Conservation (phyloP, 2,888 invertebrate genomes). For the Xestia c-nigrum region DNA sequence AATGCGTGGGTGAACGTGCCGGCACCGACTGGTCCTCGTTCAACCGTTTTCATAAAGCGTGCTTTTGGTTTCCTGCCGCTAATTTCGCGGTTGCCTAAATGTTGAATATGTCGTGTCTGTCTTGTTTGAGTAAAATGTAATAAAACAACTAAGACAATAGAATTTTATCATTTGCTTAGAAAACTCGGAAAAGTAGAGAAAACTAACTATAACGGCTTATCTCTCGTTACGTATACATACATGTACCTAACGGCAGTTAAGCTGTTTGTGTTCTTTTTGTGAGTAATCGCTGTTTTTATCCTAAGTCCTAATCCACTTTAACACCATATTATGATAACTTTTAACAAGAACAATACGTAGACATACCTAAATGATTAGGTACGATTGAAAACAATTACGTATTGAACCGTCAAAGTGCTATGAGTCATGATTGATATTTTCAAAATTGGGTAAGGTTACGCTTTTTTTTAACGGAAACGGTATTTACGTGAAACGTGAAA, state of each 20-base stretch:
- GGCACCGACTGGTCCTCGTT: slow-evolving; percentile 38
- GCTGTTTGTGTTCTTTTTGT: neutral
- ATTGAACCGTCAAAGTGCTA: no score
- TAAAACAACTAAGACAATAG: neutral
- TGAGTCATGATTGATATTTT: neutral
- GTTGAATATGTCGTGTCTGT: neutral
- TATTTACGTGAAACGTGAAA: neutral
- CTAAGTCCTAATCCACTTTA: slow-evolving; percentile 19
- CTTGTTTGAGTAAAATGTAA: neutral
- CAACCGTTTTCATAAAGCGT: slow-evolving; percentile 45
- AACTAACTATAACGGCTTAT: no score
- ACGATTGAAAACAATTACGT: neutral
- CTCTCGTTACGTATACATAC: no score
- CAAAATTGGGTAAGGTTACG: neutral
- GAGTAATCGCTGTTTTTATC: slow-evolving; percentile 4
- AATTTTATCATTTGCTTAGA: no score
- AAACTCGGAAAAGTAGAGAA: no score
- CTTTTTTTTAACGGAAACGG: neutral
- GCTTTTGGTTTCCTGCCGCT: slow-evolving; percentile 22
- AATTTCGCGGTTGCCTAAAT: neutral
- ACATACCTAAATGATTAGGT: neutral
- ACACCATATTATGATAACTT: neutral
- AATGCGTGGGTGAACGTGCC: slow-evolving; percentile 50
- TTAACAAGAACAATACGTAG: neutral
- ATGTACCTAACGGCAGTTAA: neutral